Conservation (phyloP, 1,140 invertebrate genomes). For the Meteorus sp. region DNA sequence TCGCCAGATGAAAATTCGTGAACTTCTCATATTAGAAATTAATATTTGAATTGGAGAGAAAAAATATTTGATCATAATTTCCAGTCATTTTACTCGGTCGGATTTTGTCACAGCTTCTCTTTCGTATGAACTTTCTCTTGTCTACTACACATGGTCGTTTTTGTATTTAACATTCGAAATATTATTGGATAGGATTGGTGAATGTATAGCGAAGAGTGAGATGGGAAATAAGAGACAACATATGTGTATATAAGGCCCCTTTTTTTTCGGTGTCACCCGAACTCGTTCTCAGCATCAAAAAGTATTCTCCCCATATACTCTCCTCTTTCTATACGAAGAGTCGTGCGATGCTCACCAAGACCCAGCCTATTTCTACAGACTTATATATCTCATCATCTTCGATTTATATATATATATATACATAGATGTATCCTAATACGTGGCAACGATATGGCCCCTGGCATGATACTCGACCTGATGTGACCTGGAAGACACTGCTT, state of each 20-base stretch:
- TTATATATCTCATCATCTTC: constrained; percentile 7
- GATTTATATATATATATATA: neutral
- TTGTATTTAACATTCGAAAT: neutral
- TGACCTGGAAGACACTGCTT: constrained; percentile 11
- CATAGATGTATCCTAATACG: constrained; percentile 22
- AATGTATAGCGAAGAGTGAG: constrained; percentile 8
- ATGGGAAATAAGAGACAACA: neutral
- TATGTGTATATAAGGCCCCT: too few species aligned
- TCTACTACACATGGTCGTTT: neutral
- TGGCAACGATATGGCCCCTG: constrained; percentile 16
- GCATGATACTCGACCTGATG: constrained; percentile 5
- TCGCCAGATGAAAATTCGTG: too few species aligned
- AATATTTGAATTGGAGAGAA: too few species aligned
- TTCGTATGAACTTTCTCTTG: neutral
- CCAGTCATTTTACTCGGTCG: too few species aligned
- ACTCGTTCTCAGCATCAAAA: constrained; percentile 26
- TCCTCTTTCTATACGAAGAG: neutral
- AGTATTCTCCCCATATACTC: too few species aligned
- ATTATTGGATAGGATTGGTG: neutral
- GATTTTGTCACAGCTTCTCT: too few species aligned
- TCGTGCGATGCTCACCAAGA: neutral
- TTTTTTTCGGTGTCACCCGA: constrained; percentile 34
- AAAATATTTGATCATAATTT: too few species aligned
- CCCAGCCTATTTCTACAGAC: constrained; percentile 10
- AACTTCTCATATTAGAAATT: too few species aligned